Percentiles rank a stretch among this genome's conserved stretches.
Evolutionary conservation across 2,888 invertebrate genomes (phyloP).

Genomic region (Acronicta alni): DNA sequence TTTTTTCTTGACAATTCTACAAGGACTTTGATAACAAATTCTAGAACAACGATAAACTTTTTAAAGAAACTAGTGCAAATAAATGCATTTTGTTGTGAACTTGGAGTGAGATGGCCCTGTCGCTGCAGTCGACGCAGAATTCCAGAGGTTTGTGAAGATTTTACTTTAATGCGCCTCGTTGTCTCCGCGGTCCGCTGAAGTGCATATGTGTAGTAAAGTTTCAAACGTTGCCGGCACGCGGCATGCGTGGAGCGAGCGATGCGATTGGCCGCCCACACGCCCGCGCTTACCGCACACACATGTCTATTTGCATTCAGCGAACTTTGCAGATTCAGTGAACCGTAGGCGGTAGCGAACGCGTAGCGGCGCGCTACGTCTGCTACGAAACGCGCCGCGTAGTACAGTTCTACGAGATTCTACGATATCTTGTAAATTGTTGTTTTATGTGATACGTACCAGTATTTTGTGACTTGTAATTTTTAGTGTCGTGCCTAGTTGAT

Average conservation of each 20-base stretch:
- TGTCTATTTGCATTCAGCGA: constrained; percentile 86
- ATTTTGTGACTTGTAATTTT: constrained; percentile 36
- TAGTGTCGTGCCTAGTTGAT: not conserved
- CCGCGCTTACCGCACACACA: constrained; percentile 80
- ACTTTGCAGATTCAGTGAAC: constrained; percentile 88
- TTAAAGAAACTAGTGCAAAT: constrained; percentile 73
- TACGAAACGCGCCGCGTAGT: constrained; percentile 69
- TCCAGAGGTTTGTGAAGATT: constrained; percentile 84
- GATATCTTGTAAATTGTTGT: constrained; percentile 40
- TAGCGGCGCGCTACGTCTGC: constrained; percentile 79
- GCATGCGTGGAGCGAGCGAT: constrained; percentile 81
- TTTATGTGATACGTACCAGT: constrained; percentile 16
- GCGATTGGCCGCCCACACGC: constrained; percentile 79
- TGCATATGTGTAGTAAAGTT: constrained; percentile 82
- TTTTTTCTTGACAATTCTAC: constrained; percentile 35
- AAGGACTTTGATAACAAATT: constrained; percentile 44
- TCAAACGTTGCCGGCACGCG: constrained; percentile 81
- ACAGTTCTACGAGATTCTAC: constrained; percentile 65
- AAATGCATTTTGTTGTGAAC: constrained; percentile 83
- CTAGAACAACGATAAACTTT: constrained; percentile 58
- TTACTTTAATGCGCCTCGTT: constrained; percentile 57
- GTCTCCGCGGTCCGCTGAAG: constrained; percentile 65
- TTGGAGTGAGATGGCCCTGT: constrained; percentile 89
- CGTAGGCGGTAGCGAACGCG: constrained; percentile 81
- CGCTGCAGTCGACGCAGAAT: constrained; percentile 89